Evolutionary conservation across 2,113 vertebrate genomes (phyloP), one percentile per base, ranked within the genome.

Genomic region (Cynocephalus volans): DNA sequence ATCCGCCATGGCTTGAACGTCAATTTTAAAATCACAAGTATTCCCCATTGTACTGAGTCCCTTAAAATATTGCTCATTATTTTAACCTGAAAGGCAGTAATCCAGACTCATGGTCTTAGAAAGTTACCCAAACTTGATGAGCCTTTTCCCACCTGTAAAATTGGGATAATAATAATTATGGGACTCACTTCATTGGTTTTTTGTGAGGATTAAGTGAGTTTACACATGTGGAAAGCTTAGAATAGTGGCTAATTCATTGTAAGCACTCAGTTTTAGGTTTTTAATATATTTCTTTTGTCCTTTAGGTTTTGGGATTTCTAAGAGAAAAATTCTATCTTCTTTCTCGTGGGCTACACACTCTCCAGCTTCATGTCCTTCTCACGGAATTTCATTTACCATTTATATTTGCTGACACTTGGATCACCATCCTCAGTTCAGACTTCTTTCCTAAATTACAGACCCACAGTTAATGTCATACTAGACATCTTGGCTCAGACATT

Each of bases 11-110:
- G 6, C 31, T 89, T 95, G 41, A 60, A 92, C 65, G 89, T 96
- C 88, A 6, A 50, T 89, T 65, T 54, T 84, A 84, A 88, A 88
- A 52, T 89, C n/a, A 76, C 17, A 89, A 80, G 36, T 87, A 36
- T 67, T 52, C 14, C 50, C 65, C 41, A 11, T 17, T 23, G n/a
- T 31, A 36, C 24, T 6, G 11, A 73, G 48, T 65, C n/a, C 48
- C 33, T 89, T 88, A 92, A 92, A 72, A 45, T 88, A 62, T 26
- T 48, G 26, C 3, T 41, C 36, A 73, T 54, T 89, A 80, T 85
- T 73, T 79, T 26, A 88, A 58, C 24, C 52, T 67, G 23, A 73
- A 89, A 58, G 21, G 17, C 48, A 77, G 70, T 60, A 77, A 56
- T 56, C 18, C 28, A 72, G n/a, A 75, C 10, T n/a, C 90, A 45